phyloP scores from a whole-genome alignment of 2,797 vertebrate genomes.

The Sebastes oblongus region DNA sequence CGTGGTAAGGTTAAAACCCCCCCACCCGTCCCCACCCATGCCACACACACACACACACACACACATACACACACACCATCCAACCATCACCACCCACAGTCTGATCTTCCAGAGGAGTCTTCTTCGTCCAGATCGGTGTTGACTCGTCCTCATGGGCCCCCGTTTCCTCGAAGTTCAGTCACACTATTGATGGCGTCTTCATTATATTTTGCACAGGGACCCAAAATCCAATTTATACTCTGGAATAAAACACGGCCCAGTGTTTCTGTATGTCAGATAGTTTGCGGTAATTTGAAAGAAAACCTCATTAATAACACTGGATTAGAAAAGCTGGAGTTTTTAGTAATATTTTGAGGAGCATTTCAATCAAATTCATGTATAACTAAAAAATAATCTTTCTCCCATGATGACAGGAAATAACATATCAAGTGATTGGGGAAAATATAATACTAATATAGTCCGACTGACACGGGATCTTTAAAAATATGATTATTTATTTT shows the following conservation, averaged over 20 bases:
- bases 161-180: not conserved
- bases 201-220: not conserved
- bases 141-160: not conserved
- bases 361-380: not conserved
- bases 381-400: not conserved
- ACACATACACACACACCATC: conserved; percentile 6
- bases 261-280: conserved; percentile 1
- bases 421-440: not conserved
- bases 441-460: not conserved
- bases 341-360: not conserved
- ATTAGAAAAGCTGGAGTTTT: not conserved
- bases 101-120: conserved; percentile 18
- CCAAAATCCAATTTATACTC: not conserved
- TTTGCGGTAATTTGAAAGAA: conserved; percentile 19
- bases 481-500: not conserved
- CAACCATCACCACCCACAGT: conserved; percentile 16
- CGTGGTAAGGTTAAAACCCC: conserved; percentile 43
- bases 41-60: conserved; percentile 6
- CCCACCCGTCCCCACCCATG: not conserved
- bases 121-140: conserved; percentile 4
- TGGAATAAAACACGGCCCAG: not conserved
- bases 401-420: not conserved
- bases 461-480: not conserved
- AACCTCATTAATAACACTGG: not conserved
- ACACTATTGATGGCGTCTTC: not conserved